Conservation (phyloP, 1,140 invertebrate genomes). For the Drosophila ercepeae region DNA sequence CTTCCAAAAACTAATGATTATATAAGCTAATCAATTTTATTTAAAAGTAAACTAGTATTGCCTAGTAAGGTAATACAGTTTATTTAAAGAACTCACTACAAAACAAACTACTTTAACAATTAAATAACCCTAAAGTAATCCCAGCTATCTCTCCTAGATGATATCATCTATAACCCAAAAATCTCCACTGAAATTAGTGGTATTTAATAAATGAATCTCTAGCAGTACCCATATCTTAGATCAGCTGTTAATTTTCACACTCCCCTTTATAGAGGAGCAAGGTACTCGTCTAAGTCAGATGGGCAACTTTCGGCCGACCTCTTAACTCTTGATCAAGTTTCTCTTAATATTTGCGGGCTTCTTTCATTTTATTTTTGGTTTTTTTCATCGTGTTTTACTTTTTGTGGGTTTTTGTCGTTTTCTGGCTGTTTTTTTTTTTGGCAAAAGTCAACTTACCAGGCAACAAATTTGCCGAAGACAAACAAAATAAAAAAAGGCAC, state of each 20-base stretch:
- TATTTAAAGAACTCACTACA: no score
- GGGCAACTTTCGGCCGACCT: conserved; percentile 44
- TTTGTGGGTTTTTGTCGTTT: conserved; percentile 29
- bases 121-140: background rate
- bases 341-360: conserved; percentile 62
- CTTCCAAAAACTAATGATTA: no score
- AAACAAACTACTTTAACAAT: background rate
- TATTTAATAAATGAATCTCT: background rate
- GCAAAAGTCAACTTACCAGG: conserved; percentile 67
- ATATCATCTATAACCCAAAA: background rate
- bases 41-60: no score
- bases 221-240: conserved; percentile 17
- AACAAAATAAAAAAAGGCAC: conserved; percentile 40
- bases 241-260: conserved; percentile 59
- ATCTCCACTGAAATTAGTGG: background rate
- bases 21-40: no score
- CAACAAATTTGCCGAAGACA: conserved; percentile 62
- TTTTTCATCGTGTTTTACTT: conserved; percentile 24
- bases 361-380: conserved; percentile 55
- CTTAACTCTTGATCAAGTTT: conserved; percentile 77
- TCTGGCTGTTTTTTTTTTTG: conserved; percentile 48
- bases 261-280: conserved; percentile 60
- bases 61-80: no score
- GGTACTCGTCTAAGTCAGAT: conserved; percentile 53
- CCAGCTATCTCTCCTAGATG: background rate